A percentile compares a stretch with the other conserved stretches of the same genome.
Evolutionary conservation across 2,888 invertebrate genomes (phyloP).

Genomic region (Chirona hameri): DNA sequence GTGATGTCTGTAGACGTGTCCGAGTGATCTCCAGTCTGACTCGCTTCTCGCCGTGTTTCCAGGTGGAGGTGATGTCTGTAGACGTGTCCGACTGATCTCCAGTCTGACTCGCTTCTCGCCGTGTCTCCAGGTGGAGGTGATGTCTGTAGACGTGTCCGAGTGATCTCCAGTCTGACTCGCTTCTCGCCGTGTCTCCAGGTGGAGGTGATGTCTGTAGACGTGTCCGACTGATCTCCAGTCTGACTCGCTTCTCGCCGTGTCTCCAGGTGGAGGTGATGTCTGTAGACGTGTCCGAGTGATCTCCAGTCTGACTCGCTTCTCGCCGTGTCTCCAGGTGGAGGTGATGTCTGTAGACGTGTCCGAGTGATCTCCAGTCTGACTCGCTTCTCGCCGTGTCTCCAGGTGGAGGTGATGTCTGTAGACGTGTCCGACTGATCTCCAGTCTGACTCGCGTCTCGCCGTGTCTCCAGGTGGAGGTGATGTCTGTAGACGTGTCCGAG

Average conservation of each 20-base stretch:
- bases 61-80: conserved; percentile 13
- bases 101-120: too few relatives aligned
- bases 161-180: neutral
- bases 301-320: too few relatives aligned
- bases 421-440: conserved; percentile 27
- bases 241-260: too few relatives aligned
- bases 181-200: neutral
- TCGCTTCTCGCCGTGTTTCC: neutral
- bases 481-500: conserved; percentile 28
- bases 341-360: conserved; percentile 25
- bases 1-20: conserved; percentile 25
- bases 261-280: conserved; percentile 6
- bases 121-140: neutral
- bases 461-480: neutral
- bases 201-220: conserved; percentile 22
- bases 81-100: conserved; percentile 27
- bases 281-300: conserved; percentile 27
- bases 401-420: conserved; percentile 13
- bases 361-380: neutral
- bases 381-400: neutral
- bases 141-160: conserved; percentile 28
- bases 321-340: neutral
- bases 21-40: neutral
- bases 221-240: conserved; percentile 11
- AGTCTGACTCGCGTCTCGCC: too few relatives aligned